Base-by-base conservation (phyloP, 1,140 invertebrate species). In the Diorhabda sublineata region DNA sequence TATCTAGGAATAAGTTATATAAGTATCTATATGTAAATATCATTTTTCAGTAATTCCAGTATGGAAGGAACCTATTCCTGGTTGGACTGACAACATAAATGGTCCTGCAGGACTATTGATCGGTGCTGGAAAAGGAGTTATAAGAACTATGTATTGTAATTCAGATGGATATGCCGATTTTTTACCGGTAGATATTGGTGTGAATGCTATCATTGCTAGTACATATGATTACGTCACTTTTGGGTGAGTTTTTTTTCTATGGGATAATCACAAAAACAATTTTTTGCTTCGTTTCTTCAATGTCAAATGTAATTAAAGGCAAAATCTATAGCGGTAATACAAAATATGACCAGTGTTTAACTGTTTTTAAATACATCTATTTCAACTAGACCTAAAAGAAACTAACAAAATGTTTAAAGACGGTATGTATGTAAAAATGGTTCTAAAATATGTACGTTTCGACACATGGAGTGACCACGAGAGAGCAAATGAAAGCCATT, bases 1-100 rank as follows among this genome's bases (percentile, higher is more conserved):
- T 2, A 52, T 3, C n/a, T 8, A 52, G 4, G n/a, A 52, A 52
- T 4, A 52, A 3, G 6, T 52, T 52, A 3, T 52, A 8, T 8
- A 3, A 52, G 2, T 52, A 4, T 52, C 6, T 52, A 52, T 56
- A 3, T 2, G 42, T n/a, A 9, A 4, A 61, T 64, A 70, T 65
- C 66, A 57, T 58, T 6, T 79, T 81, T 42, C 83, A 87, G 87
- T 93, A 3, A 91, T 92, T 74, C 90, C 91, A n/a, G 84, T 91
- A 42, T 92, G 90, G 90, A 88, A 88, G 72, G 90, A 92, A 71
- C 92, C 92, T 1, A 70, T 92, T 4, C 90, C 90, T 0, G 94
- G 95, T 43, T 98, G 96, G 96, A 96, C 94, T 2, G 95, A 97
- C 76, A 97, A 96, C 78, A 90, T 95, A 67, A 96, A 96, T 78